Evolutionary conservation across 2,113 vertebrate genomes (phyloP), one percentile per base, ranked within the genome.

Genomic region (Megatriorchis doriae): DNA sequence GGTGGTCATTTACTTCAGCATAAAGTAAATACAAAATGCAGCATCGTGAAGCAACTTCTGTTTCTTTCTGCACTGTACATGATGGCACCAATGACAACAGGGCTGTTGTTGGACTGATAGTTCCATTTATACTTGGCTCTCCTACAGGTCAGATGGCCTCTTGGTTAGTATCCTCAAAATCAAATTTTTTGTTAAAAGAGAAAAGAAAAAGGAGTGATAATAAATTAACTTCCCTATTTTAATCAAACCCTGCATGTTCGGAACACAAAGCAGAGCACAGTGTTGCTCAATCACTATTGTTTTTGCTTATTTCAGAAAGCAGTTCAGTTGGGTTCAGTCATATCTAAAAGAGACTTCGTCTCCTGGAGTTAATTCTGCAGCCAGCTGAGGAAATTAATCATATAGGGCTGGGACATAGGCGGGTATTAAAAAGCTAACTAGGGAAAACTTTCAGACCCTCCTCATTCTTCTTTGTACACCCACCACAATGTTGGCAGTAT

Each of bases 241-340:
- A 96, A 94, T 97, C 81, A 94, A 96, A 91, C 32, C 53, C 88
- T 84, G 68, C 62, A 73, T 91, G 88, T 87, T 95, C 73, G 91
- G 70, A 97, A 94, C 84, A 97, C 84, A 97, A 94, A 91, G 86
- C 83, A 91, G 78, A 93, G 80, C 34, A 89, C 72, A 89, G 42
- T 16, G 13, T 95, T 96, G 70, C 95, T 94, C 91, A 96, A 97
- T 81, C 32, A 5, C 91, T 91, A 96, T 95, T 96, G 94, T 94
- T 95, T 95, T 88, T 80, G 52, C 81, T 86, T 66, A 73, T 88
- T 95, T 95, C 81, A 65, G 82, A 95, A 93, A 78, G 62, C 36
- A 84, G 59, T 94, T 97, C 53, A 68, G 38, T 83, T 89, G 88
- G 83, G 80, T 88, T 93, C 88, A 81, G 62, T 58, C 70, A 62